Evolutionary conservation across 2,113 vertebrate species (phyloP), one percentile per base, ranked within the genome.

Genomic region (Anhinga anhinga): DNA sequence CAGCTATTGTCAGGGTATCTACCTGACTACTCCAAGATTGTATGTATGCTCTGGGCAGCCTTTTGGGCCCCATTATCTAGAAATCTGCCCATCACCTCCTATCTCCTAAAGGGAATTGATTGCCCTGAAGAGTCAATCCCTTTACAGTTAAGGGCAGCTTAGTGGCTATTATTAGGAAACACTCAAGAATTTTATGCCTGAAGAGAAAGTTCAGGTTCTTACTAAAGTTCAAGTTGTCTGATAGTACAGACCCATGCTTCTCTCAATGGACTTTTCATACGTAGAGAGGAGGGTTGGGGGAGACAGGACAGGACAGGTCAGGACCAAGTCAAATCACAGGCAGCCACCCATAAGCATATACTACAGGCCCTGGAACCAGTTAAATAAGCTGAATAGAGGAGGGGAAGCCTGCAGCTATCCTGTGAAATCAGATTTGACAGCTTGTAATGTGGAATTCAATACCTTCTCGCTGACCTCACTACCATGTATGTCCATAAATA

Each of bases 371-470:
- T 16, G 11, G 13, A 49, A 77, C 11, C 72, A 91, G 61, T 44
- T 65, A 62, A 84, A 32, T 11, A 76, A 66, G 36, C 61, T 85
- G 45, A 80, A 82, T 5, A 14, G 66, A 79, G 77, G n/a, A 1
- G 19, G 38, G 14, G 38, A 93, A 93, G 56, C 55, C 63, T 50
- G 59, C 49, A 83, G 76, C 95, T 83, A 90, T 47, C n/a, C 45
- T 44, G 12, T 73, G 82, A 82, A 74, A 94, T 93, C 53, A 73
- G 22, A 65, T 94, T 69, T 91, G 90, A 88, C 90, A 93, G 85
- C 23, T 67, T 58, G 34, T n/a, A 88, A 73, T 42, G 40, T 47
- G 50, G 71, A 82, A 88, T 66, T 92, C 87, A 90, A 63, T 86
- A 81, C 45, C 45, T 73, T 49, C 45, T 38, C 20, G 1, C 66